phyloP scores from a whole-genome alignment of 2,113 vertebrate genomes.

The Sinocyclocheilus maitianheensis region DNA sequence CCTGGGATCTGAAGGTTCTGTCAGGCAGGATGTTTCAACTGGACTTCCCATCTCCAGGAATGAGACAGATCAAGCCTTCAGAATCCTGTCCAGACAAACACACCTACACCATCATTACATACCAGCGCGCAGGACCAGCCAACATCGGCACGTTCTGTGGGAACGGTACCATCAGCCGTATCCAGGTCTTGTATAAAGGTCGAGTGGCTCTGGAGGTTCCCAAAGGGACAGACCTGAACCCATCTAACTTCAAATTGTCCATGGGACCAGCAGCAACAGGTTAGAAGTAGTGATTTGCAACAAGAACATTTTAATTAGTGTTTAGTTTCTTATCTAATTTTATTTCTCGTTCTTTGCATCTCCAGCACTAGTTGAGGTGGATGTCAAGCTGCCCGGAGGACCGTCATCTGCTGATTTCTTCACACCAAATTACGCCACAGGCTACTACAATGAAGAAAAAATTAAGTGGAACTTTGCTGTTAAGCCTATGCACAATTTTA shows the following conservation, averaged over 20 bases:
- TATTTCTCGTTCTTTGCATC: slow-evolving; percentile 14
- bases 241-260: slow-evolving; percentile 78
- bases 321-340: background rate
- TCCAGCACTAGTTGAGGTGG: slow-evolving; percentile 79
- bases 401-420: slow-evolving; percentile 75
- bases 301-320: background rate
- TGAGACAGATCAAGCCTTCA: slow-evolving; percentile 78
- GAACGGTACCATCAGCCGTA: slow-evolving; percentile 77
- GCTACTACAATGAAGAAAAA: slow-evolving; percentile 78
- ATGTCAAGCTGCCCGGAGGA: slow-evolving; percentile 76
- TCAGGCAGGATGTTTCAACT: slow-evolving; percentile 76
- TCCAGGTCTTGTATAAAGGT: slow-evolving; percentile 77
- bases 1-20: slow-evolving; percentile 80
- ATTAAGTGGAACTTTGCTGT: slow-evolving; percentile 86
- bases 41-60: slow-evolving; percentile 76
- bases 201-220: slow-evolving; percentile 74
- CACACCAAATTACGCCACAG: slow-evolving; percentile 80
- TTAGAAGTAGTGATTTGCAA: slow-evolving; percentile 64
- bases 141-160: slow-evolving; percentile 86
- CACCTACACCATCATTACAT: slow-evolving; percentile 75
- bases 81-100: slow-evolving; percentile 75
- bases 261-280: slow-evolving; percentile 79
- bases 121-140: slow-evolving; percentile 55
- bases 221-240: slow-evolving; percentile 63
- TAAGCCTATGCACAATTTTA: slow-evolving; percentile 83